phyloP scores from a whole-genome alignment of 2,797 vertebrate genomes.

The Coilia nasus region DNA sequence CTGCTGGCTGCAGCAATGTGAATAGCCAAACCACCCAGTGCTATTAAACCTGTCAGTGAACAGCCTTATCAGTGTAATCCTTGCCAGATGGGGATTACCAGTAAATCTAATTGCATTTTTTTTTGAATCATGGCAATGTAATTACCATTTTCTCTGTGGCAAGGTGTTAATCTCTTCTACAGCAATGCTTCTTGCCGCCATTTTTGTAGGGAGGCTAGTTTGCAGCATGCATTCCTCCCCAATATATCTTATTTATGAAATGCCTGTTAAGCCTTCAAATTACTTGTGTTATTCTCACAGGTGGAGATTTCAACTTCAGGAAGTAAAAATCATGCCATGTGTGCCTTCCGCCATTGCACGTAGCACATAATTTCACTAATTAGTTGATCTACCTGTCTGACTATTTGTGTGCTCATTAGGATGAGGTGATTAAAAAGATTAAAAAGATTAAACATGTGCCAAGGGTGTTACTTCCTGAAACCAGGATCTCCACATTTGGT shows the following conservation, averaged over 20 bases:
- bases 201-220: constrained; percentile 43
- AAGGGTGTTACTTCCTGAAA: too few species aligned
- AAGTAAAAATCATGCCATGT: not conserved
- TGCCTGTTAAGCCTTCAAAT: constrained; percentile 1
- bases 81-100: constrained; percentile 61
- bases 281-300: not conserved
- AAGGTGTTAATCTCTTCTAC: constrained; percentile 59
- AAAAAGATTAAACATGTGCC: too few species aligned
- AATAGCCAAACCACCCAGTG: constrained; percentile 1
- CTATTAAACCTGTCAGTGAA: constrained; percentile 55
- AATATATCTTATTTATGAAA: constrained; percentile 36
- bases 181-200: constrained; percentile 34
- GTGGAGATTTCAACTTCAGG: not conserved
- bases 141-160: constrained; percentile 65
- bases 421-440: too few species aligned
- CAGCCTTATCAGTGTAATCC: constrained; percentile 56
- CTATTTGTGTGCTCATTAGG: too few species aligned
- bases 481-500: too few species aligned
- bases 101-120: constrained; percentile 58
- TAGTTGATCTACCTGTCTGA: too few species aligned
- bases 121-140: constrained; percentile 55
- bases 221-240: constrained; percentile 45
- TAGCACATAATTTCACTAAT: too few species aligned
- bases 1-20: not conserved
- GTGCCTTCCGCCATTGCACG: not conserved